Evolutionary conservation across 2,113 vertebrate species (phyloP), one percentile per base, ranked within the genome.

Genomic region (Thamnaconus septentrionalis): DNA sequence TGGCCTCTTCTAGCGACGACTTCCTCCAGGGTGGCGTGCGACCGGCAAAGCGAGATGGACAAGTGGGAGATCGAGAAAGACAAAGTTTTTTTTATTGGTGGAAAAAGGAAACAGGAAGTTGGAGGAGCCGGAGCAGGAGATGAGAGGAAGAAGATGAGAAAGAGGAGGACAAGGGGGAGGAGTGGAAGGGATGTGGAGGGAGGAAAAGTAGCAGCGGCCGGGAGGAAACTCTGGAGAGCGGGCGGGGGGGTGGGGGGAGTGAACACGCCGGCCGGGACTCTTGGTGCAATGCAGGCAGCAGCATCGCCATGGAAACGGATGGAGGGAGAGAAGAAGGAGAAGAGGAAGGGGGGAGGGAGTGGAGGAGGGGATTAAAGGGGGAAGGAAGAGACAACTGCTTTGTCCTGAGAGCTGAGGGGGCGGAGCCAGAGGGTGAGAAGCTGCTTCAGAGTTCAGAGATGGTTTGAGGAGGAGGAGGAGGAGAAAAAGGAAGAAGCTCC

Each of bases 241-340:
- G 31, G 42, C 41, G 63, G 66, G 50, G 9, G 57, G 75, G 83
- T 83, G 75, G 80, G 88, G 75, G 80, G 78, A 84, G 68, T 12
- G 61, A 82, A 81, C 69, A 71, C 61, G 61, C 59, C 66, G 73
- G 66, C 79, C 76, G 72, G 89, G 90, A 88, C 87, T 90, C 90
- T 91, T 93, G 89, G 87, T 92, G 93, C 93, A 93, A 90, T 94
- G 93, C 93, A 92, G 91, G 91, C 82, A 69, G 91, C 82, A 69
- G 89, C 81, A 93, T 95, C 91, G 81, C 93, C 92, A 92, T 94
- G 92, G 94, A 92, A 94, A 95, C 93, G 64, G 85, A 78, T 74
- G 71, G 83, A 80, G 76, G 75, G 76, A 83, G 73, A 85, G 84
- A 31, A 64, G 66, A 82, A 80, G 81, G 71, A 56, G 53, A 83